phyloP scores from a whole-genome alignment of 2,888 invertebrate species.

The Monoplex corrugatus region DNA sequence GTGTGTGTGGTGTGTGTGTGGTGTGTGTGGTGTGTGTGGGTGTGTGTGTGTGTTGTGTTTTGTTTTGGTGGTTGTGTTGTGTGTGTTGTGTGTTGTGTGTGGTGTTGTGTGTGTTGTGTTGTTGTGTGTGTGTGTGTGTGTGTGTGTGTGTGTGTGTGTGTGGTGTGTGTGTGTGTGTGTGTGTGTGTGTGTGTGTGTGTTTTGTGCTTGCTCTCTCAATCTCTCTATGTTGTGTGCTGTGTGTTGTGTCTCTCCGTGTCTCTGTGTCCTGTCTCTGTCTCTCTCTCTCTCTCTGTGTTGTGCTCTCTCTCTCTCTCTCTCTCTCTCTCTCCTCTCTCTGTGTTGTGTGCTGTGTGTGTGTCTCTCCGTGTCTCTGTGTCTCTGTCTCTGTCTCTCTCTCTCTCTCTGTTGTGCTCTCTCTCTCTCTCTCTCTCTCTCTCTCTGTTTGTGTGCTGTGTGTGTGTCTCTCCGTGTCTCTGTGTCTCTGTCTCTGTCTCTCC shows the following conservation, averaged over 20 bases:
- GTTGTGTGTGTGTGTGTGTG: not conserved
- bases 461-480: not conserved
- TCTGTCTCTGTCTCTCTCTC: no score
- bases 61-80: not conserved
- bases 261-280: slow-evolving; percentile 4
- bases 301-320: no score
- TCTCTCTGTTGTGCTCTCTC: not conserved
- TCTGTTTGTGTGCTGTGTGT: not conserved
- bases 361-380: no score
- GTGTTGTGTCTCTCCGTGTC: no score
- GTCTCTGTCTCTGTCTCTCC: not conserved
- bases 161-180: not conserved
- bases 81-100: not conserved
- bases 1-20: no score
- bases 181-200: slow-evolving; percentile 1
- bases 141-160: not conserved
- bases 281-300: no score
- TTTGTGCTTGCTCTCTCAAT: no score
- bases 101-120: not conserved
- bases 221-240: not conserved
- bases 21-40: no score
- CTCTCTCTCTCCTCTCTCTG: no score
- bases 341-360: no score
- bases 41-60: no score
- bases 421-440: not conserved